Percentiles rank a stretch among this genome's conserved stretches.
Evolutionary conservation across 2,113 vertebrate species (phyloP).

Genomic region (Boulengeromyrus knoepffleri): DNA sequence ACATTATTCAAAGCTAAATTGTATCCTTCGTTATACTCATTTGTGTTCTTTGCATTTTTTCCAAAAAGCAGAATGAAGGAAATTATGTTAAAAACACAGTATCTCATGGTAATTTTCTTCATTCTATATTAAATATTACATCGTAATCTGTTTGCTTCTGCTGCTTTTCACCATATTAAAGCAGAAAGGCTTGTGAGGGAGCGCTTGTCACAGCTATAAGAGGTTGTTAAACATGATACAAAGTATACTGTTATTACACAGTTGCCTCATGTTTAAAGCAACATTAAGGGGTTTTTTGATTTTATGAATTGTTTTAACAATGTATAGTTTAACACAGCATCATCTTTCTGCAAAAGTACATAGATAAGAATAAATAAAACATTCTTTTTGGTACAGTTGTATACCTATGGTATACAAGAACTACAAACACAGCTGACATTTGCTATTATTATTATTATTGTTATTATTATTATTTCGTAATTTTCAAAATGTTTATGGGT

Average conservation of each 20-base stretch:
- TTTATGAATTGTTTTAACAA: neutral
- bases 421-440: neutral
- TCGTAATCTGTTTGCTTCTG: neutral
- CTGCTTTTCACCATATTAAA: neutral
- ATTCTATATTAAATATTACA: neutral
- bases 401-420: neutral
- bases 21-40: neutral
- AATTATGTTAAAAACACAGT: neutral
- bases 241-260: neutral
- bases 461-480: neutral
- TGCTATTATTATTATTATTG: neutral
- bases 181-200: neutral
- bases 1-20: neutral
- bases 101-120: neutral
- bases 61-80: neutral
- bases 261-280: neutral
- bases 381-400: neutral
- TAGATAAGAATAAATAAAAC: neutral
- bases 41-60: neutral
- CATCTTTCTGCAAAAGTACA: neutral
- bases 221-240: neutral
- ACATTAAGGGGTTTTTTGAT: neutral
- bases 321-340: neutral
- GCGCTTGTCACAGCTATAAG: neutral
- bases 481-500: neutral